These are phyloP conservation scores for Phyllotreta cruciferae DNA, from an alignment of 2,888 invertebrate genomes.

Conservation along the genomic window DNA sequence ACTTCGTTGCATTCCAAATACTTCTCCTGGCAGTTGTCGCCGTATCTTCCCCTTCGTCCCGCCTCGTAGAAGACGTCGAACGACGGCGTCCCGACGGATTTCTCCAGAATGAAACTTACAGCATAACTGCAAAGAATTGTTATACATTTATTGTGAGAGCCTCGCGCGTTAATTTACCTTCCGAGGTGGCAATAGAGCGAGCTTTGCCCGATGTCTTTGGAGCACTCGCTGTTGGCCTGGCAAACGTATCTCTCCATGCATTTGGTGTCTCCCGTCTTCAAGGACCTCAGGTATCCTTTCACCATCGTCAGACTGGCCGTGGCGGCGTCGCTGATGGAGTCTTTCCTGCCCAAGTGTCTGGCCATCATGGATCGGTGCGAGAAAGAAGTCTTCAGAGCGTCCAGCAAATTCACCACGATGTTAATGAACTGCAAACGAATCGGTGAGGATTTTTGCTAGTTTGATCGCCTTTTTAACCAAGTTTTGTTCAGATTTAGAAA, in stretches of 20 bases:
- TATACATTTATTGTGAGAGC: background rate
- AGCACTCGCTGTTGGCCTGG: slow-evolving; percentile 88
- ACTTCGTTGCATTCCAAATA: slow-evolving; percentile 91
- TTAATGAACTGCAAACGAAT: slow-evolving; percentile 78
- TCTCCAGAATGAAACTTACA: slow-evolving; percentile 83
- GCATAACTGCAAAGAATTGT: slow-evolving; percentile 72
- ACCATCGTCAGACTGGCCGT: slow-evolving; percentile 87
- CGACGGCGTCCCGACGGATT: slow-evolving; percentile 71
- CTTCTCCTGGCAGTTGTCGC: slow-evolving; percentile 84
- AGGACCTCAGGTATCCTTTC: slow-evolving; percentile 86
- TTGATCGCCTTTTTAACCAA: background rate
- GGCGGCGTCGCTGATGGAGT: slow-evolving; percentile 89
- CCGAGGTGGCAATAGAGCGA: slow-evolving; percentile 92
- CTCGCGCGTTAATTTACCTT: slow-evolving; percentile 69
- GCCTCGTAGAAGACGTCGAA: slow-evolving; percentile 87
- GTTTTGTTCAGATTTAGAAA: slow-evolving; percentile 1
- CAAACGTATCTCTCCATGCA: slow-evolving; percentile 90
- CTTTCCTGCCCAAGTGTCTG: slow-evolving; percentile 83
- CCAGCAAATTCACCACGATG: slow-evolving; percentile 89
- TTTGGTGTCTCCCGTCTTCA: slow-evolving; percentile 77
- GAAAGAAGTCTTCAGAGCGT: slow-evolving; percentile 91
- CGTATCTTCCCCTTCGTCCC: slow-evolving; percentile 83
- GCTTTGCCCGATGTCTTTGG: slow-evolving; percentile 79
- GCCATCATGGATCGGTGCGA: slow-evolving; percentile 88
- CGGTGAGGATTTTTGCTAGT: background rate